Evolutionary conservation across 2,113 vertebrate genomes (phyloP).

Genomic region (Grus americana): DNA sequence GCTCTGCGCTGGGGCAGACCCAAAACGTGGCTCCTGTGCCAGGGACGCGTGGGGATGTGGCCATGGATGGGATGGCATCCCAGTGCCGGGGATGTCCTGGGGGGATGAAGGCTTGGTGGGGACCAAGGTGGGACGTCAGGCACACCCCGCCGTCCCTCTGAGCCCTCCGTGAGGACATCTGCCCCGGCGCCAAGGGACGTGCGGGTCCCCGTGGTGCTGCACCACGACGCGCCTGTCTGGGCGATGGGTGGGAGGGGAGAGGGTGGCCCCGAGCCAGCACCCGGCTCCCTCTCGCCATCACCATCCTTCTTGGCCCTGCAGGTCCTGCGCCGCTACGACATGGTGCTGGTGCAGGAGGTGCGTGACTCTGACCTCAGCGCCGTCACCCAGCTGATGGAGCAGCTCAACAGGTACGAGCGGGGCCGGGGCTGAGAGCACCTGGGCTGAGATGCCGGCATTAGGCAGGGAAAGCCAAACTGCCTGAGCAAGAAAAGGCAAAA

Average conservation of each 20-base stretch:
- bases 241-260: background rate
- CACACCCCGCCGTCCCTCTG: background rate
- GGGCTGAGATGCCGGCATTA: rapidly evolving
- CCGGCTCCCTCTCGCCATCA: background rate
- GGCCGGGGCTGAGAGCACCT: rapidly evolving
- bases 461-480: background rate
- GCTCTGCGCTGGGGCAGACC: background rate
- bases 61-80: background rate
- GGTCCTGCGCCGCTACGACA: constrained; percentile 82
- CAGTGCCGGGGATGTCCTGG: background rate
- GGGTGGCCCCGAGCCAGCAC: background rate
- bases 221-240: rapidly evolving
- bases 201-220: rapidly evolving
- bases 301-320: background rate
- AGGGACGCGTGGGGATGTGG: rapidly evolving
- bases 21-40: rapidly evolving
- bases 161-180: background rate
- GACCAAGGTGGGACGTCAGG: background rate
- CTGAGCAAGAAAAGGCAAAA: background rate
- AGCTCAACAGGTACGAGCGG: constrained; percentile 14
- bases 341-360: constrained; percentile 87
- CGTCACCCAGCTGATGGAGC: constrained; percentile 77
- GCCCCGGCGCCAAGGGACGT: rapidly evolving
- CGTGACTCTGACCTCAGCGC: constrained; percentile 83
- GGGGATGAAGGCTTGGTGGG: background rate